phyloP scores from a whole-genome alignment of 2,113 vertebrate genomes.

The Embiotoca jacksoni region DNA sequence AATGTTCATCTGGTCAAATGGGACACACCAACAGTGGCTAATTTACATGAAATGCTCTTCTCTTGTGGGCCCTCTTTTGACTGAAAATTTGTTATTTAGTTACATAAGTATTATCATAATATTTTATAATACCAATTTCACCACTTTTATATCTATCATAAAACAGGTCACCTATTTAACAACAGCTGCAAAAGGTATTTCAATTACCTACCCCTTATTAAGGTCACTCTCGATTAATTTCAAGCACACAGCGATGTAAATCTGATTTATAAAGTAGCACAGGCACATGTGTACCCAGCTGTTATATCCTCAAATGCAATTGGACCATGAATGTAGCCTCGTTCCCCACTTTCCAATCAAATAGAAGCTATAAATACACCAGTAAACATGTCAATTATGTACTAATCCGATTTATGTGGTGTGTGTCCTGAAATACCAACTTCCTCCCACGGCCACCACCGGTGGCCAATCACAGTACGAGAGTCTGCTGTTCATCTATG shows the following conservation, averaged over 20 bases:
- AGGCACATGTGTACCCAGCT: conserved; percentile 22
- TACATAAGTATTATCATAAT: background rate
- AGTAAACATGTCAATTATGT: conserved; percentile 74
- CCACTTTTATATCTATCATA: conserved; percentile 8
- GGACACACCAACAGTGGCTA: background rate
- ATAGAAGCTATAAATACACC: conserved; percentile 76
- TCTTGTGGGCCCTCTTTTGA: background rate
- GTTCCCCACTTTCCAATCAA: conserved; percentile 59
- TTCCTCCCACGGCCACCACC: conserved; percentile 69
- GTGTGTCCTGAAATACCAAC: conserved; percentile 72
- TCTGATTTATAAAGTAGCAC: conserved; percentile 42
- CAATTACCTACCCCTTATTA: conserved; percentile 12
- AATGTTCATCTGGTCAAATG: background rate
- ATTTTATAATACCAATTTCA: background rate
- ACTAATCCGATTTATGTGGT: conserved; percentile 74
- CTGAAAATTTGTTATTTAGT: background rate
- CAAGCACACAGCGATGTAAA: conserved; percentile 27
- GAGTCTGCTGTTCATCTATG: conserved; percentile 32
- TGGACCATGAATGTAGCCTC: conserved; percentile 44
- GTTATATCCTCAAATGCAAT: conserved; percentile 50
- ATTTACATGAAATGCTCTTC: conserved; percentile 7
- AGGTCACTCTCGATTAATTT: conserved; percentile 32
- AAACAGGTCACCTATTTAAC: background rate
- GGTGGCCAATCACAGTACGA: conserved; percentile 38
- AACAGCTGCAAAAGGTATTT: background rate